These are phyloP conservation scores for Akabosia matsudoensis DNA, from an alignment of 1,140 invertebrate genomes.

Conservation along the genomic window DNA sequence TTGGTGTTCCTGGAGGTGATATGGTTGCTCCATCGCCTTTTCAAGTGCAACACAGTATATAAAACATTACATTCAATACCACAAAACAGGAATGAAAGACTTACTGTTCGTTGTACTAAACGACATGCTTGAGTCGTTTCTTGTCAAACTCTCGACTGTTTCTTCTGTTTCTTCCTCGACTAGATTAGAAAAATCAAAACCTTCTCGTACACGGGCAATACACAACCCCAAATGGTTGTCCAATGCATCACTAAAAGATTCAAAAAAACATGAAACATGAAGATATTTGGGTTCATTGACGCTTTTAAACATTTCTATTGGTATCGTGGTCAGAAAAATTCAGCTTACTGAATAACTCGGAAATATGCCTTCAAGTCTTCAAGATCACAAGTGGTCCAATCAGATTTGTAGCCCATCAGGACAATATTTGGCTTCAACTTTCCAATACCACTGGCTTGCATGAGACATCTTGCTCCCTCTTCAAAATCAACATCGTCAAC, in stretches of 20 bases:
- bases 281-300: neutral
- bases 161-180: slow-evolving; percentile 50
- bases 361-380: slow-evolving; percentile 59
- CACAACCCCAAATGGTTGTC: slow-evolving; percentile 59
- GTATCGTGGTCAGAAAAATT: neutral
- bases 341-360: slow-evolving; percentile 59
- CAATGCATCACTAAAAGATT: slow-evolving; percentile 58
- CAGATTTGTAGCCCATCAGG: slow-evolving; percentile 60
- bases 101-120: neutral
- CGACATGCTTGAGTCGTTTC: slow-evolving; percentile 39
- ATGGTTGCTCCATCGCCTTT: neutral
- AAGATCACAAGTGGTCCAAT: slow-evolving; percentile 56
- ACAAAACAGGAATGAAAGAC: too few species aligned
- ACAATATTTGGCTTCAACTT: slow-evolving; percentile 63
- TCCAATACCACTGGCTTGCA: slow-evolving; percentile 57
- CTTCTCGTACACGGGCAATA: slow-evolving; percentile 57
- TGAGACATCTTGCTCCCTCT: slow-evolving; percentile 53
- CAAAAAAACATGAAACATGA: neutral
- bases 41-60: neutral
- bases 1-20: slow-evolving; percentile 26
- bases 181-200: slow-evolving; percentile 55
- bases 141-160: slow-evolving; percentile 39
- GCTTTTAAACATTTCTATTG: neutral
- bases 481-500: slow-evolving; percentile 76
- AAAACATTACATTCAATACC: neutral